A percentile compares a stretch with the other conserved stretches of the same genome.
These are phyloP conservation scores for Rhyzopertha dominica DNA, from an alignment of 1,140 invertebrate genomes.

Conservation along the genomic window DNA sequence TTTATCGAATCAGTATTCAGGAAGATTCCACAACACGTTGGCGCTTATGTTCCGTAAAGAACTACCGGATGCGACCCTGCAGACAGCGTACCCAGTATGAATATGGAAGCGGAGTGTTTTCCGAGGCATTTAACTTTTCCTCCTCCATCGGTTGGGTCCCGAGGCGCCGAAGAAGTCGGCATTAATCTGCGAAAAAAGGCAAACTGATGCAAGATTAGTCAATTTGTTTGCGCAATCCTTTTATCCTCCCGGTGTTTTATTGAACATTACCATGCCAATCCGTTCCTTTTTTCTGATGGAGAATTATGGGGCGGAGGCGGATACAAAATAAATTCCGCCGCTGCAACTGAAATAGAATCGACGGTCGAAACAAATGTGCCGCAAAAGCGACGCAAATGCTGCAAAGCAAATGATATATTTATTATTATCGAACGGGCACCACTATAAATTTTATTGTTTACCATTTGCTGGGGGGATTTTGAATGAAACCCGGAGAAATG, in stretches of 20 bases:
- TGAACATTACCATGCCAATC: constrained; percentile 31
- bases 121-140: no score
- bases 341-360: constrained; percentile 32
- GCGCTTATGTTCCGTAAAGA: no score
- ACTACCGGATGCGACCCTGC: no score
- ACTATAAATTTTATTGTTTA: constrained; percentile 28
- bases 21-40: no score
- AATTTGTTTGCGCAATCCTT: constrained; percentile 36
- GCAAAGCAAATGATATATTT: constrained; percentile 37
- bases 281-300: constrained; percentile 26
- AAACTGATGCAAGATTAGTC: constrained; percentile 34
- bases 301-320: constrained; percentile 31
- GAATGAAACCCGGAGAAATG: no score
- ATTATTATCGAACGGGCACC: constrained; percentile 28
- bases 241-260: constrained; percentile 30
- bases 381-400: constrained; percentile 36
- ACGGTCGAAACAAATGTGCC: constrained; percentile 36
- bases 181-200: constrained; percentile 31
- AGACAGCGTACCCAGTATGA: no score
- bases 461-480: no score
- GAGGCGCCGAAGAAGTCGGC: no score
- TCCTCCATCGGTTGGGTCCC: no score
- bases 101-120: no score
- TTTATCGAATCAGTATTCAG: no score
- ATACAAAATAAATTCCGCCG: constrained; percentile 26